Evolutionary conservation across 2,113 vertebrate genomes (phyloP).

Genomic region (Paratilapia polleni): DNA sequence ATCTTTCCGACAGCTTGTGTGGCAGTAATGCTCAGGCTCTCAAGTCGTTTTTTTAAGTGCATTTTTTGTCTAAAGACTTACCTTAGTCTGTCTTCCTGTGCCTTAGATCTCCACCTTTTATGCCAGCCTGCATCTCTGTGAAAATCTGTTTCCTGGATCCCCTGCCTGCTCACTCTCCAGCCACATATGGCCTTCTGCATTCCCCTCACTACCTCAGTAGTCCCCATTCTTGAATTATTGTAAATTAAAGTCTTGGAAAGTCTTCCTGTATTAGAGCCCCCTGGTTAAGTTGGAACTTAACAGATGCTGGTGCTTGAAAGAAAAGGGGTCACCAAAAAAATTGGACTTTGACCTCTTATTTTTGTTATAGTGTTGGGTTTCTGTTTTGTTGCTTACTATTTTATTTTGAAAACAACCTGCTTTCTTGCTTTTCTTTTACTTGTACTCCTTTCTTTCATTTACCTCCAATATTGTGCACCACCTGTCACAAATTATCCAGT

Average conservation of each 20-base stretch:
- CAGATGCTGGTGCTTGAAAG: background rate
- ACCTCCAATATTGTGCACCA: background rate
- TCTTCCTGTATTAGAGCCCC: background rate
- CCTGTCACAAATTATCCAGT: background rate
- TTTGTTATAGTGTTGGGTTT: background rate
- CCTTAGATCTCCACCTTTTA: background rate
- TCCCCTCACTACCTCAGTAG: background rate
- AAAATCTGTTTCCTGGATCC: background rate
- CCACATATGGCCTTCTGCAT: background rate
- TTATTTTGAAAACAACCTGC: background rate
- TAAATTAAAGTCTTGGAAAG: background rate
- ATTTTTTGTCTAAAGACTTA: background rate
- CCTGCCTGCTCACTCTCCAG: background rate
- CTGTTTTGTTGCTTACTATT: background rate
- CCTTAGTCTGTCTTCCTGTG: background rate
- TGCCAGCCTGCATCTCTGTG: background rate
- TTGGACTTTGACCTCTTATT: background rate
- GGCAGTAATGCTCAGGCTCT: background rate
- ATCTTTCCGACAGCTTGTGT: background rate
- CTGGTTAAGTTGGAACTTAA: no score
- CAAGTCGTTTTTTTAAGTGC: background rate
- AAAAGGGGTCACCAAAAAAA: background rate
- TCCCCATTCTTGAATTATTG: background rate
- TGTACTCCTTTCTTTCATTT: background rate
- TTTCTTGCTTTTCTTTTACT: background rate